Percentiles rank a stretch among this genome's conserved stretches.
These are phyloP conservation scores for Sacculina carcini DNA, from an alignment of 2,888 invertebrate species.

Conservation along the genomic window DNA sequence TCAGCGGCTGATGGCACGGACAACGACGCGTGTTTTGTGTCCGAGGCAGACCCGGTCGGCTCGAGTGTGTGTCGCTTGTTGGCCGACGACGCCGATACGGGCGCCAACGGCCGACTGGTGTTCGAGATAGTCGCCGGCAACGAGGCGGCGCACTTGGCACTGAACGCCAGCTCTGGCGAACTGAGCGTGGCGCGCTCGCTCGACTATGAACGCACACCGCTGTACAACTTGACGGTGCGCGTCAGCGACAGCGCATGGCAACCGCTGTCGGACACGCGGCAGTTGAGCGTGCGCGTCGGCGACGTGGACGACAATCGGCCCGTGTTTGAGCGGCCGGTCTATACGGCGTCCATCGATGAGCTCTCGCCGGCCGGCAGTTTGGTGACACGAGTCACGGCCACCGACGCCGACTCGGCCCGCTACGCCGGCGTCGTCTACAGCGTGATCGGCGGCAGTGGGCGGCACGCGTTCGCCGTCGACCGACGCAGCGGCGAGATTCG, in stretches of 20 bases:
- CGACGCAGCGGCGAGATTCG: constrained; percentile 43
- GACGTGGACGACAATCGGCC: constrained; percentile 88
- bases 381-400: constrained; percentile 45
- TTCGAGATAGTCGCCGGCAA: constrained; percentile 60
- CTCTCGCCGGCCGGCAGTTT: constrained; percentile 47
- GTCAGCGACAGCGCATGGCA: constrained; percentile 64
- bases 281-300: constrained; percentile 55
- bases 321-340: constrained; percentile 45
- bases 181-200: constrained; percentile 49
- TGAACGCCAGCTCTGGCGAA: constrained; percentile 47
- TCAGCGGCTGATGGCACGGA: no score
- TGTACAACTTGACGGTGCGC: constrained; percentile 60
- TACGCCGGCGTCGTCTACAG: constrained; percentile 62
- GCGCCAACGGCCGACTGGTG: constrained; percentile 65
- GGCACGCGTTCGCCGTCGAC: constrained; percentile 49
- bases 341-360: constrained; percentile 52
- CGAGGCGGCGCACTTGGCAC: constrained; percentile 40
- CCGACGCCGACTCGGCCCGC: constrained; percentile 61
- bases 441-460: constrained; percentile 45
- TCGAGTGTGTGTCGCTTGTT: constrained; percentile 56
- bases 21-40: constrained; percentile 66
- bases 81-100: constrained; percentile 58
- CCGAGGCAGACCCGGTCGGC: constrained; percentile 67
- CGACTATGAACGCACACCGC: constrained; percentile 61
- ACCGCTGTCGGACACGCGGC: constrained; percentile 43